Conservation (phyloP, 2,888 invertebrate genomes). For the Thymelicus acteon region DNA sequence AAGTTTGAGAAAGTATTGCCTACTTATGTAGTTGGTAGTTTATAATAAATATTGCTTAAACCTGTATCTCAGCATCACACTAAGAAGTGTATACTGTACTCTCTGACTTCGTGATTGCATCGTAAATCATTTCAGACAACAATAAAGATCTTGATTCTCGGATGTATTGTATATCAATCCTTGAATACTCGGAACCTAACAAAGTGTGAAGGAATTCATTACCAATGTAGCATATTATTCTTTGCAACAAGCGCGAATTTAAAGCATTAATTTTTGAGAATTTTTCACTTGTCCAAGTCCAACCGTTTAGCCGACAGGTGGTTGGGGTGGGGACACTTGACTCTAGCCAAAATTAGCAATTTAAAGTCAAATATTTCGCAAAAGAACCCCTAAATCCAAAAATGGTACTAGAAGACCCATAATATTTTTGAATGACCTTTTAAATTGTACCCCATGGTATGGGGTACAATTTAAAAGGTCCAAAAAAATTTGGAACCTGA, state of each 20-base stretch:
- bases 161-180: conserved; percentile 22
- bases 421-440: too few species aligned
- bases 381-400: too few species aligned
- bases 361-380: too few species aligned
- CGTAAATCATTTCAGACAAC: conserved; percentile 34
- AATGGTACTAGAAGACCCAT: too few species aligned
- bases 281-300: too few species aligned
- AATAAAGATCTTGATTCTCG: conserved; percentile 12
- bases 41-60: not conserved
- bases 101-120: conserved; percentile 20
- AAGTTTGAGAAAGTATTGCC: too few species aligned
- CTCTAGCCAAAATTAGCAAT: too few species aligned
- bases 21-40: not conserved
- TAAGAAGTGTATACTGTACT: not conserved
- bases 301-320: too few species aligned
- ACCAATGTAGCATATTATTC: not conserved
- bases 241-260: not conserved
- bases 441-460: too few species aligned
- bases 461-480: too few species aligned
- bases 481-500: too few species aligned
- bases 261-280: not conserved
- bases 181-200: conserved; percentile 4
- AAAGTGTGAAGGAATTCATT: conserved; percentile 7
- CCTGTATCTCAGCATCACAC: conserved; percentile 1
- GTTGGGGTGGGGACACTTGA: too few species aligned